Conservation (phyloP, 2,888 invertebrate genomes). For the Diaprepes abbreviatus region DNA sequence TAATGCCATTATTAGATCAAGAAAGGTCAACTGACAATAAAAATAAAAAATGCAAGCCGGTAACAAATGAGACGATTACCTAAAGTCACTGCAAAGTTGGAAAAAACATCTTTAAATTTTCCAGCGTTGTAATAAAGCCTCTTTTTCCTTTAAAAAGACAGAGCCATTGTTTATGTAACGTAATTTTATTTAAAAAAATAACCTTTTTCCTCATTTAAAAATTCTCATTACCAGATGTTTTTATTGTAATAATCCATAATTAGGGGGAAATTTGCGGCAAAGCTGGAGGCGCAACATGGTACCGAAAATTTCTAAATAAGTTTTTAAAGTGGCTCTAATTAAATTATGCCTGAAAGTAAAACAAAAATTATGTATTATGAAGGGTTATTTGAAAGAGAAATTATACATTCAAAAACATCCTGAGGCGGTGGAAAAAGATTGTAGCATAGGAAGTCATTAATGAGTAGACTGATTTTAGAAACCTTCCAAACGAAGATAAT, state of each 20-base stretch:
- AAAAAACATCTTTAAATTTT: neutral
- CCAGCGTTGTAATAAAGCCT: neutral
- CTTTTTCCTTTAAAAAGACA: neutral
- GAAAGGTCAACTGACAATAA: no score
- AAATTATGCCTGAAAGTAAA: slow-evolving; percentile 15
- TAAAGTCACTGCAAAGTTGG: no score
- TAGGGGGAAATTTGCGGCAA: slow-evolving; percentile 15
- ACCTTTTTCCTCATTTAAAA: slow-evolving; percentile 11
- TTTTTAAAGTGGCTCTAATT: slow-evolving; percentile 25
- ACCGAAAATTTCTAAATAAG: slow-evolving; percentile 14
- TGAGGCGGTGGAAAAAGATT: slow-evolving; percentile 1
- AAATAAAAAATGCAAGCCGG: no score
- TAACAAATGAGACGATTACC: no score
- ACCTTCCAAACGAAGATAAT: no score
- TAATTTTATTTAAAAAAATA: slow-evolving; percentile 3
- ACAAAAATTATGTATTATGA: slow-evolving; percentile 11
- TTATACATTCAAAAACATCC: slow-evolving; percentile 11
- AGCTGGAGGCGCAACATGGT: slow-evolving; percentile 19
- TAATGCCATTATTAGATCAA: no score
- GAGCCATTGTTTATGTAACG: neutral
- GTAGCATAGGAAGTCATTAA: neutral
- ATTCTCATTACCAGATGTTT: slow-evolving; percentile 22
- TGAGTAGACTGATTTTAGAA: no score
- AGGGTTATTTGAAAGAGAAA: slow-evolving; percentile 6
- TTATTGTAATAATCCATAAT: slow-evolving; percentile 22